These are phyloP conservation scores for Acrobasis consociella DNA, from an alignment of 2,888 invertebrate species.

Conservation along the genomic window DNA sequence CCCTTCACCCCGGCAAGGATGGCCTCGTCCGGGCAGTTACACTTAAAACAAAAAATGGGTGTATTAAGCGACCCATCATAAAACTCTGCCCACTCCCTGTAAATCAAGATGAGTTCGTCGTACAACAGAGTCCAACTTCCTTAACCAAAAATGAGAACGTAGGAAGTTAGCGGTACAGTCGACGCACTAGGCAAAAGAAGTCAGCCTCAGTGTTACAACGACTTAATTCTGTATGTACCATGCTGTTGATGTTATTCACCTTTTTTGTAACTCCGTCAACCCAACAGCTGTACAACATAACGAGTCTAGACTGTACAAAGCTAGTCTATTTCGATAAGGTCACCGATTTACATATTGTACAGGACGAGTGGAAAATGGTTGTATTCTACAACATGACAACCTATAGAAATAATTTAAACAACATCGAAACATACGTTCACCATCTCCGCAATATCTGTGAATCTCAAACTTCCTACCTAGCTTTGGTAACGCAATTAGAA, in stretches of 20 bases:
- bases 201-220: too few species aligned
- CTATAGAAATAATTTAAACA: background rate
- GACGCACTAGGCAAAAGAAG: too few species aligned
- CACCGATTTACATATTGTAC: background rate
- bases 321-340: slow-evolving; percentile 3
- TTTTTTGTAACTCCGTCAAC: background rate
- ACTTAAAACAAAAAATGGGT: slow-evolving; percentile 23
- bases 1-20: slow-evolving; percentile 21
- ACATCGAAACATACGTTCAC: background rate
- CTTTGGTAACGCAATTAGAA: too few species aligned
- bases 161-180: too few species aligned
- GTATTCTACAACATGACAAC: slow-evolving; percentile 3
- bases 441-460: too few species aligned
- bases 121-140: too few species aligned
- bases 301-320: background rate
- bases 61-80: slow-evolving; percentile 22
- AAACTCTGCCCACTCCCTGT: background rate
- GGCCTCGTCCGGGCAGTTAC: slow-evolving; percentile 23
- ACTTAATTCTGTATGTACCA: too few species aligned
- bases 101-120: too few species aligned
- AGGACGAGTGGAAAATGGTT: slow-evolving; percentile 6
- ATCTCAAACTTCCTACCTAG: too few species aligned
- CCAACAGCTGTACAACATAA: background rate
- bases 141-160: too few species aligned
- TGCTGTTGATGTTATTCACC: too few species aligned